phyloP scores from a whole-genome alignment of 1,140 invertebrate genomes.

The Phymorhynchus buccinoides region DNA sequence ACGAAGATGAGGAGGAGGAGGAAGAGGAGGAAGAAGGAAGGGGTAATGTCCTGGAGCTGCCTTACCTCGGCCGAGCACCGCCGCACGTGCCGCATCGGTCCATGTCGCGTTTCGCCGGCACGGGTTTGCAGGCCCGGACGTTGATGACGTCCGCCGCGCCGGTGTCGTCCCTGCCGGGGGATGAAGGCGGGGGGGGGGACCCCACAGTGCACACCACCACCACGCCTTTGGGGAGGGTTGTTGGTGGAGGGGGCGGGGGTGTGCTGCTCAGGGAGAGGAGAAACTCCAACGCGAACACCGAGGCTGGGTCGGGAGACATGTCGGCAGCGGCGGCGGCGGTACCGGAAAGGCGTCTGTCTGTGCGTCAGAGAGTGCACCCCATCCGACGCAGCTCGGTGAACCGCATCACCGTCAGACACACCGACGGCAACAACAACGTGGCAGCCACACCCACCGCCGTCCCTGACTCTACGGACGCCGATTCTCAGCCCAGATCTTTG shows the following conservation, averaged over 20 bases:
- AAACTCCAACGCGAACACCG: neutral
- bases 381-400: constrained; percentile 22
- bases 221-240: neutral
- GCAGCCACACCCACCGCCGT: neutral
- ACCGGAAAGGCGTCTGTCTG: neutral
- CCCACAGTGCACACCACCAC: constrained; percentile 13
- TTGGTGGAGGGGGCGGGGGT: neutral
- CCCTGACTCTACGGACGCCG: neutral
- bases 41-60: constrained; percentile 2
- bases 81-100: constrained; percentile 17
- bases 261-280: constrained; percentile 19
- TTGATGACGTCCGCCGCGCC: neutral
- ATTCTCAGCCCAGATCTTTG: neutral
- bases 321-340: neutral
- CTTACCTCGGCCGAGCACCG: neutral
- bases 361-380: constrained; percentile 30
- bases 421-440: constrained; percentile 39
- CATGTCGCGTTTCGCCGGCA: constrained; percentile 21
- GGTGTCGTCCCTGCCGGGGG: neutral
- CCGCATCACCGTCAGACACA: constrained; percentile 15
- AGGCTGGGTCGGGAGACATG: neutral
- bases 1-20: neutral
- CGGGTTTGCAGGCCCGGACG: constrained; percentile 24
- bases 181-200: neutral
- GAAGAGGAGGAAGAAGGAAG: neutral